Evolutionary conservation across 2,113 vertebrate genomes (phyloP), one percentile per base, ranked within the genome.

Genomic region (Bujurquina vittata): DNA sequence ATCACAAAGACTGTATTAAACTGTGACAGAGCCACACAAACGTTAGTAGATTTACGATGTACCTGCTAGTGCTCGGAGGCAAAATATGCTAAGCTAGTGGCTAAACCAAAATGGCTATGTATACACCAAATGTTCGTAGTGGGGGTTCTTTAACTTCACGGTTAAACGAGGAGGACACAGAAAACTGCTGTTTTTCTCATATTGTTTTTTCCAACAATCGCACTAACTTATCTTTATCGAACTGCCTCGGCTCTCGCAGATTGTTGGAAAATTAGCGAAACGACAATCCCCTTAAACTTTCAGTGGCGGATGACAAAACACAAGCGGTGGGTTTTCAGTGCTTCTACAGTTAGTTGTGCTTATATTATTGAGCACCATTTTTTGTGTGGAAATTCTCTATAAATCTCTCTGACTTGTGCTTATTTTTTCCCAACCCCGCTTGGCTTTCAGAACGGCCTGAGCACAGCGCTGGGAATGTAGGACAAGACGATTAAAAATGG

Each of bases 401-500:
- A 5, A 61, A 79, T 35, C 46, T 29, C 23, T 8, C 7, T 10
- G 3, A 55, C 49, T 7, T 7, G 7, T 7, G 69, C 17, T 58
- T n/a, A 59, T 80, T 89, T 46, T 72, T 0, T 18, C 4, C 26
- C 15, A 77, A 52, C 74, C 69, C 54, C 83, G 77, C 63, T 72
- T 12, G 49, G 75, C 26, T 83, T 81, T 81, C 40, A 33, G 65
- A 55, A 22, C 69, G 88, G 81, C 62, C 57, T 52, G 84, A 78
- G 85, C 65, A 83, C 81, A 84, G 89, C 79, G 86, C 89, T 84
- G 84, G 83, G 79, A 92, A 94, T 92, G 84, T 92, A 94, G 92
- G 92, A 93, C 92, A 90, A 93, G 92, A 86, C 94, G 95, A 95
- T 95, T 96, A 95, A 96, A 96, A 94, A 96, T 96, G 96, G 96